Base-by-base conservation (phyloP, 1,140 invertebrate genomes). In the Trachelipus rathkii region DNA sequence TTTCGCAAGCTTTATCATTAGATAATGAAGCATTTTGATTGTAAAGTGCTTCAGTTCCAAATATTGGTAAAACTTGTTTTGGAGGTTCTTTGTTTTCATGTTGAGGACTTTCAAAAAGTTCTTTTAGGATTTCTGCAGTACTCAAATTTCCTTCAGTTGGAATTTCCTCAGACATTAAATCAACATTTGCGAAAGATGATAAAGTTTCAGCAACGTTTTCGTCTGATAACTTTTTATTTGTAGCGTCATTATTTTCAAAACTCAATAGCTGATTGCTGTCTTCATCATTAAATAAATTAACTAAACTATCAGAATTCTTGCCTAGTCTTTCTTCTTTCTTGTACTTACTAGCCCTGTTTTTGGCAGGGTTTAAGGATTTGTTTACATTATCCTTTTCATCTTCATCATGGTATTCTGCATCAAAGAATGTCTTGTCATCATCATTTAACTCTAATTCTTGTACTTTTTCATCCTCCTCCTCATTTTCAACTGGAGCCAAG, bases 381-480 rank as follows among this genome's bases (percentile, higher is more conserved):
- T 3, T 15, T 60, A 3, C 19, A 15, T 60, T 60, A 60, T 69
- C 15, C 68, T 78, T 46, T 78, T 74, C 82, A 80, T 44, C 73
- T 79, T 83, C 84, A 76, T 88, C 87, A 74, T 87, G 84, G 82
- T 87, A 88, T 19, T 89, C 88, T 24, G 85, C 80, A 24, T 88
- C 87, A 77, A 89, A 87, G 79, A 88, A 88, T 19, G 87, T 83
- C 8, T 74, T 87, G 78, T 78, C 79, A 68, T 81, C 79, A 5
- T 68, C 77, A 76, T 82, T 81, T 70, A 81, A 79, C 9, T 84
- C 82, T 21, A 78, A 74, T 4, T 82, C 80, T 19, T 76, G 76
- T 7, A 79, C 73, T 21, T 74, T 69, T 46, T 50, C 11, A 10
- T 33, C 76, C 24, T 77, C 77, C 15, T 71, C 73, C 10, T 68